Evolutionary conservation across 2,797 vertebrate species (phyloP).

Genomic region (Jordanella pulchra): DNA sequence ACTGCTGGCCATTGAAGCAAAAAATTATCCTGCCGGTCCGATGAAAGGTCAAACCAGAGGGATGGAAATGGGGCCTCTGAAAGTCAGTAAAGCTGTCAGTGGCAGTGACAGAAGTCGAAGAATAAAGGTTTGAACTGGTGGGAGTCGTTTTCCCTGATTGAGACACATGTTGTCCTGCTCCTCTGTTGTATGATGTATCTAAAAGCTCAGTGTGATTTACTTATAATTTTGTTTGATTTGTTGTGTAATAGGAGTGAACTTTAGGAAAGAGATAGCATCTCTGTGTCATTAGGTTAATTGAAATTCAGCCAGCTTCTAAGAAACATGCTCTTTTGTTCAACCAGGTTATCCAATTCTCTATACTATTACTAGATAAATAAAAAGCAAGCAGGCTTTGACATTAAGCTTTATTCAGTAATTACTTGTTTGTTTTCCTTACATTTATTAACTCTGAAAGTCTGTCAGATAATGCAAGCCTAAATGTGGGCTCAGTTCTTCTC

Average conservation of each 20-base stretch:
- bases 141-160: conserved; percentile 28
- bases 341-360: conserved; percentile 35
- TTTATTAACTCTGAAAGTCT: conserved; percentile 1
- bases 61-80: conserved; percentile 58
- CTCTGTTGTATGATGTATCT: conserved; percentile 9
- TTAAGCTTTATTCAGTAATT: conserved; percentile 36
- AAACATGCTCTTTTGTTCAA: conserved; percentile 35
- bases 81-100: conserved; percentile 52
- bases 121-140: conserved; percentile 34
- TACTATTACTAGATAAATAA: conserved; percentile 39
- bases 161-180: conserved; percentile 17
- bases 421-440: conserved; percentile 19
- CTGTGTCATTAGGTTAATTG: conserved; percentile 53
- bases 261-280: conserved; percentile 42
- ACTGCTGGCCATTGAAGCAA: conserved; percentile 85
- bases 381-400: conserved; percentile 3
- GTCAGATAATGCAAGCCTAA: conserved; percentile 5
- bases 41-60: conserved; percentile 78
- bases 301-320: conserved; percentile 41
- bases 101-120: conserved; percentile 33
- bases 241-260: conserved; percentile 22
- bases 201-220: conserved; percentile 2
- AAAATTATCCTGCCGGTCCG: conserved; percentile 83
- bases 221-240: conserved; percentile 10
- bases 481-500: not conserved